Conservation (phyloP, 2,797 vertebrate genomes). For the Masticophis lateralis region DNA sequence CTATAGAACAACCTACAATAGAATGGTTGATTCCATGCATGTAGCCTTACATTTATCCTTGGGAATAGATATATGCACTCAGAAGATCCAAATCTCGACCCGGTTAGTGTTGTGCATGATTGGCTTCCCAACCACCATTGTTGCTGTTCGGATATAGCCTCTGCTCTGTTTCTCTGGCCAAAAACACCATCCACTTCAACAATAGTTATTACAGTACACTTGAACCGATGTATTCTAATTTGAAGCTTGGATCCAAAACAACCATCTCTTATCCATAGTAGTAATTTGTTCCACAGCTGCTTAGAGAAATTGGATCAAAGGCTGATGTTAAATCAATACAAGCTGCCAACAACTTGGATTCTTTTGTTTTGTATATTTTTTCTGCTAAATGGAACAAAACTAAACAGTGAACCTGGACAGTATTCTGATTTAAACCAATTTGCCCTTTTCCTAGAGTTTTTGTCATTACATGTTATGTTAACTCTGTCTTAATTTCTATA, state of each 20-base stretch:
- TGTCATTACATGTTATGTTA: not conserved
- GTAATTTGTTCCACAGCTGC: not conserved
- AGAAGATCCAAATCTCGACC: not conserved
- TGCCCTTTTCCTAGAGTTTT: not conserved
- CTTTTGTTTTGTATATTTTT: not conserved
- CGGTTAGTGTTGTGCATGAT: not conserved
- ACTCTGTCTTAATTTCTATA: not conserved
- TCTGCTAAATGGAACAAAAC: constrained; percentile 8
- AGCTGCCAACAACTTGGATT: not conserved
- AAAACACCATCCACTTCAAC: not conserved
- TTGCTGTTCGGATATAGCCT: not conserved
- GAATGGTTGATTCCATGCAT: not conserved
- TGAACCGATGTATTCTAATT: not conserved
- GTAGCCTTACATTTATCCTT: not conserved
- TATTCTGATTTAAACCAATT: not conserved
- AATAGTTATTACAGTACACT: not conserved
- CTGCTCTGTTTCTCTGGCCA: not conserved
- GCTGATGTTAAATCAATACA: not conserved
- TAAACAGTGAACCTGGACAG: not conserved
- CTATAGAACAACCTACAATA: not conserved
- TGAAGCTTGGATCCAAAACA: not conserved
- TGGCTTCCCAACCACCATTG: not conserved
- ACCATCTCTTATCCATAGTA: not conserved
- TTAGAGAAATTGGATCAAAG: not conserved
- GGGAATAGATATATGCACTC: not conserved